Base-by-base conservation (phyloP, 1,140 invertebrate genomes). In the Drosophila kurseongensis region DNA sequence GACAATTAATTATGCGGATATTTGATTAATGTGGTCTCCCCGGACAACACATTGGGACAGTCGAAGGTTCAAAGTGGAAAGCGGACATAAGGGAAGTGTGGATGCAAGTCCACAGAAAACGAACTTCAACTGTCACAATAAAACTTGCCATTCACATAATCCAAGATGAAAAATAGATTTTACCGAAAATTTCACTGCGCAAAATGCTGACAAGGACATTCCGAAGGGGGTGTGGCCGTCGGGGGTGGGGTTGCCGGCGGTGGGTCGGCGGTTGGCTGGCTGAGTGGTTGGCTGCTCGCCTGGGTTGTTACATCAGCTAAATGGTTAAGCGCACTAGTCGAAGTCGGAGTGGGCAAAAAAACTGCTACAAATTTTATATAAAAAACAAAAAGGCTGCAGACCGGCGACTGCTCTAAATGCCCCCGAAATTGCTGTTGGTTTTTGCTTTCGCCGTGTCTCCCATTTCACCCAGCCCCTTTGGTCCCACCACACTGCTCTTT, bases 141-240 rank as follows among this genome's bases (percentile, higher is more conserved):
- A 86, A 89, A 88, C 77, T 82, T 83, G 68, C 63, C 72, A 68
- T 77, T 88, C 83, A 63, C 83, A 88, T 88, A 88, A 88, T 88
- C 83, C 83, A 74, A 88, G 84, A 88, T 88, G 83, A 88, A 88
- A 88, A 88, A 88, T 88, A 88, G 83, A 88, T 88, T 88, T 80
- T 65, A 77, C 63, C 71, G 40, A 88, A 86, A 86, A 89, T 88
- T 83, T 88, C 68, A 88, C 83, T 89, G 80, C 72, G 79, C 84
- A 88, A 89, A 88, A 89, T 83, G 83, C 83, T 88, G 83, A 88
- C 83, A 88, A 83, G 83, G 80, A 88, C 84, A 83, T 80, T 88
- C 67, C 44, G 45, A 23, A 47, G 50, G 54, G 50, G 44, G 32
- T 32, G 29, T 7, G 29, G 29, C 29, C 6, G 6, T 32, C 29